Evolutionary conservation across 2,113 vertebrate species (phyloP).

Genomic region (Pseudonaja textilis): DNA sequence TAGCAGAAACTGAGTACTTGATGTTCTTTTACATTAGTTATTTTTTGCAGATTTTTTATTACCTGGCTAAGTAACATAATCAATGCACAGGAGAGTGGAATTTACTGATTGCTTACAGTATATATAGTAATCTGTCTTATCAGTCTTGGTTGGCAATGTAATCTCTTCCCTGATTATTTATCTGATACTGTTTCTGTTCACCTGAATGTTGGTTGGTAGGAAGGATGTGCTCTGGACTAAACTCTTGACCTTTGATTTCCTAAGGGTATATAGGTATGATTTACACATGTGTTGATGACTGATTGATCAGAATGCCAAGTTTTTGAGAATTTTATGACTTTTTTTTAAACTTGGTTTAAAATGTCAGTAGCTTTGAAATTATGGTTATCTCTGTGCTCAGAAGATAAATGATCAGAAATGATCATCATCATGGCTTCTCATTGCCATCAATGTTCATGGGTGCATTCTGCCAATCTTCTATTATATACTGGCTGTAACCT

Average conservation of each 20-base stretch:
- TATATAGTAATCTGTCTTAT: background rate
- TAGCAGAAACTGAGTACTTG: background rate
- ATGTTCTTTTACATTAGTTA: background rate
- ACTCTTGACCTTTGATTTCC: background rate
- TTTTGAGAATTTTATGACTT: background rate
- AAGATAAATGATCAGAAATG: background rate
- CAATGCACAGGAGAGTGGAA: background rate
- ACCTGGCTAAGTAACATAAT: background rate
- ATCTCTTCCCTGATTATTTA: background rate
- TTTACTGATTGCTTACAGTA: background rate
- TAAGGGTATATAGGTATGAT: background rate
- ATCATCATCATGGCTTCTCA: background rate
- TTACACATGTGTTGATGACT: background rate
- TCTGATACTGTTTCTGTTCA: background rate
- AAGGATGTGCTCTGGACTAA: background rate
- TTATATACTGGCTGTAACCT: background rate
- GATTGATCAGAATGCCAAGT: background rate
- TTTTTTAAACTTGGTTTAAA: background rate
- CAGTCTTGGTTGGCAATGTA: background rate
- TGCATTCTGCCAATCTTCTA: background rate
- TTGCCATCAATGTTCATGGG: background rate
- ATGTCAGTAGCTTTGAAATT: background rate
- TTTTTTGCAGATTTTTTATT: background rate
- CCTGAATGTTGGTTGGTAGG: background rate
- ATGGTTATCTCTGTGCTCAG: background rate